Evolutionary conservation across 1,140 invertebrate species (phyloP), one percentile per base, ranked within the genome.

Genomic region (Argopecten irradians): DNA sequence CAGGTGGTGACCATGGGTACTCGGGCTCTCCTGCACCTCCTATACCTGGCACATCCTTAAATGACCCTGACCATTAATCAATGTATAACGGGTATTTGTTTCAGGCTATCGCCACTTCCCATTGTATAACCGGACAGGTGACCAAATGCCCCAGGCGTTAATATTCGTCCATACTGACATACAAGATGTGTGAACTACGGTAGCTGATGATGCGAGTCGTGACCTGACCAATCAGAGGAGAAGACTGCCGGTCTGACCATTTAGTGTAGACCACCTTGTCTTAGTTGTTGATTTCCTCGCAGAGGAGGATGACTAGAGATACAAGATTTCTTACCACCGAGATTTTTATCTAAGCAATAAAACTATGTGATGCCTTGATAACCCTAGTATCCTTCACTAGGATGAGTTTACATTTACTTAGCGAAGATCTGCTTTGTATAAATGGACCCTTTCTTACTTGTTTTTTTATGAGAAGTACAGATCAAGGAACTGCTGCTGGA

Each of bases 21-120:
- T 85, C n/a, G 28, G n/a, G 46, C 28, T 8, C 33, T 8, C 39
- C 55, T 36, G 11, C 28, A 43, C 16, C 14, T n/a, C n/a, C n/a
- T n/a, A n/a, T n/a, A n/a, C n/a, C n/a, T n/a, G n/a, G n/a, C n/a
- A n/a, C n/a, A n/a, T n/a, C n/a, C n/a, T n/a, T n/a, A n/a, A n/a
- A n/a, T n/a, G n/a, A n/a, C n/a, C n/a, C n/a, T n/a, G n/a, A 35
- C 14, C 82, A 41, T 55, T 22, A 82, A 19, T 34, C 28, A 16
- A 19, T 84, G 46, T 46, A n/a, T n/a, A n/a, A n/a, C n/a, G n/a
- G n/a, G 11, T 89, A 85, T 0, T 85, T 34, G 46, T 90, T 89
- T 14, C 88, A 94, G 93, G 93, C 84, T 94, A 92, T 88, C 89
- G 93, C 32, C 93, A 94, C 83, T 92, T 94, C 83, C 93, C 93